phyloP scores from a whole-genome alignment of 1,140 invertebrate species.

The Manduca sexta region DNA sequence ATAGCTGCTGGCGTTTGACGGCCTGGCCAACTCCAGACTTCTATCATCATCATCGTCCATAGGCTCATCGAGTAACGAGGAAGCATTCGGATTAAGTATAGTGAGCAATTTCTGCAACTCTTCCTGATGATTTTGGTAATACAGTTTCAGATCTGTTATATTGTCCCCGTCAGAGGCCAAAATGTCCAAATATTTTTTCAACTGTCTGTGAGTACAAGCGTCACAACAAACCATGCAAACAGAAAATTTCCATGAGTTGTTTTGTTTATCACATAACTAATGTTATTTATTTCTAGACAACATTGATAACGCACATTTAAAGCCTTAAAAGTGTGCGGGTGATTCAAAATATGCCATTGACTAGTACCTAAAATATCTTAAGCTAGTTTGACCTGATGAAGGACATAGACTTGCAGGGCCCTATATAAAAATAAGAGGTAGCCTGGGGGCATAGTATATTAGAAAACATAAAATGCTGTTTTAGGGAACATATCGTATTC shows the following conservation, averaged over 20 bases:
- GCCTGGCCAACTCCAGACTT: slow-evolving; percentile 32
- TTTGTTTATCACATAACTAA: slow-evolving; percentile 18
- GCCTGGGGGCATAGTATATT: no score
- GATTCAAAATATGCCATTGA: no score
- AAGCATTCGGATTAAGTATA: slow-evolving; percentile 54
- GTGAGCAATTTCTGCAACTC: slow-evolving; percentile 48
- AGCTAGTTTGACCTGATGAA: no score
- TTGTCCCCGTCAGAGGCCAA: slow-evolving; percentile 63
- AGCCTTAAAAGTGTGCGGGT: slow-evolving; percentile 7
- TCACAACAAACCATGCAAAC: slow-evolving; percentile 69
- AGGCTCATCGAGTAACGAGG: slow-evolving; percentile 47
- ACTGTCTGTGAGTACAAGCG: slow-evolving; percentile 51
- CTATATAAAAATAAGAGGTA: no score
- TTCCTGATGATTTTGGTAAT: slow-evolving; percentile 58
- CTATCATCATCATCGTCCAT: slow-evolving; percentile 60
- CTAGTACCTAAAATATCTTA: background rate
- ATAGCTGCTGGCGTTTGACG: slow-evolving; percentile 45
- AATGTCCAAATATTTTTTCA: slow-evolving; percentile 72
- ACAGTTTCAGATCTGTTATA: slow-evolving; percentile 49
- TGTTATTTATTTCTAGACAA: slow-evolving; percentile 25
- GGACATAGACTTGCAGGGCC: no score
- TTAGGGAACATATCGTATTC: no score
- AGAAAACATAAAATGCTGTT: no score
- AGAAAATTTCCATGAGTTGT: slow-evolving; percentile 46
- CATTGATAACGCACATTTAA: slow-evolving; percentile 30